Evolutionary conservation across 2,888 invertebrate species (phyloP).

Genomic region (Synergus japonicus): DNA sequence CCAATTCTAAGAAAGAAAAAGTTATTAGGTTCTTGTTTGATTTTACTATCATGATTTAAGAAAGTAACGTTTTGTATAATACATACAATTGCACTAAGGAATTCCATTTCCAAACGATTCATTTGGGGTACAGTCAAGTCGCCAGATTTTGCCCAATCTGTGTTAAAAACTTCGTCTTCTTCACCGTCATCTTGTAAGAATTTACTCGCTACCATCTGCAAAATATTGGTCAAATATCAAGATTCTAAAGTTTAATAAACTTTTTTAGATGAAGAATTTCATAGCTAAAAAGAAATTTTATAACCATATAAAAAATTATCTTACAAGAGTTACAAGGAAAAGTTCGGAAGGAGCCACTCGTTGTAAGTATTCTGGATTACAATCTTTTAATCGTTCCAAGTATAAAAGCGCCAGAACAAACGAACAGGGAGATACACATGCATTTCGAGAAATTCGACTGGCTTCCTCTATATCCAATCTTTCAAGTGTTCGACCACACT

Average conservation of each 20-base stretch:
- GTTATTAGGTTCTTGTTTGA: neutral
- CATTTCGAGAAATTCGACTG: slow-evolving; percentile 86
- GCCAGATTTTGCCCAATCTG: slow-evolving; percentile 95
- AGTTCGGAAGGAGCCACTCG: slow-evolving; percentile 93
- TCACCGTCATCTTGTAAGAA: slow-evolving; percentile 96
- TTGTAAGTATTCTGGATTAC: slow-evolving; percentile 90
- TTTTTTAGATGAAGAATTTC: neutral
- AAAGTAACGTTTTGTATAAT: neutral
- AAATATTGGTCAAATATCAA: neutral
- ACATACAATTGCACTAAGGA: slow-evolving; percentile 92
- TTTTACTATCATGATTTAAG: slow-evolving; percentile 35
- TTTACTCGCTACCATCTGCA: slow-evolving; percentile 96
- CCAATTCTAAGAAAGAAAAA: slow-evolving; percentile 84
- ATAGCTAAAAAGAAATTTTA: neutral
- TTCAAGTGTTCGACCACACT: slow-evolving; percentile 87
- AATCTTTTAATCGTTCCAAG: slow-evolving; percentile 90
- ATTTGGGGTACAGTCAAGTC: slow-evolving; percentile 86
- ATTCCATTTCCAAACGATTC: slow-evolving; percentile 91
- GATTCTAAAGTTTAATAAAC: neutral
- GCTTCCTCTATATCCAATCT: slow-evolving; percentile 88
- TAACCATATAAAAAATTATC: neutral
- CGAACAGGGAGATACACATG: slow-evolving; percentile 94
- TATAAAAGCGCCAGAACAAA: slow-evolving; percentile 95
- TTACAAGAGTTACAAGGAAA: slow-evolving; percentile 94
- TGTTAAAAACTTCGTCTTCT: slow-evolving; percentile 93